phyloP scores from a whole-genome alignment of 2,888 invertebrate species.

The Zaprionus lineosus region DNA sequence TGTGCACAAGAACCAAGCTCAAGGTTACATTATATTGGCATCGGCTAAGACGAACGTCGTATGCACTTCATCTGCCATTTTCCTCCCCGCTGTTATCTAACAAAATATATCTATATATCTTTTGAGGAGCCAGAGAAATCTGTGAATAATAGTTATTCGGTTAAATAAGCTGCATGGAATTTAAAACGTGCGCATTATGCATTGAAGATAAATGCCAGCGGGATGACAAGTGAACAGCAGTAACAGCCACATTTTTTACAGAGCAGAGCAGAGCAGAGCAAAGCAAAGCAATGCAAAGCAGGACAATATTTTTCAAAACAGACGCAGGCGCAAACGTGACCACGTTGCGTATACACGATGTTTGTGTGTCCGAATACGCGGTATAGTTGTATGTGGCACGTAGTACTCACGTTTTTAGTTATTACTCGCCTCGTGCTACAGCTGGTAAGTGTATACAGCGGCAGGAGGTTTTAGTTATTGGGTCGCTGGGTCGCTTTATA shows the following conservation, averaged over 20 bases:
- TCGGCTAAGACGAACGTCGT: neutral
- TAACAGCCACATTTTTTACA: too few species aligned
- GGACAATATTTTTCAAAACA: constrained; percentile 61
- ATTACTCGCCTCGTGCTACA: constrained; percentile 29
- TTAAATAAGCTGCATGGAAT: too few species aligned
- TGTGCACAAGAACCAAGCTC: constrained; percentile 47
- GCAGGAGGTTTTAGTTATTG: constrained; percentile 30
- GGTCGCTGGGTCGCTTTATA: constrained; percentile 44
- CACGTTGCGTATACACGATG: constrained; percentile 50
- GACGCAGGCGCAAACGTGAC: constrained; percentile 60
- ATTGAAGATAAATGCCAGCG: too few species aligned
- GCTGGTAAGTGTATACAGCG: constrained; percentile 19
- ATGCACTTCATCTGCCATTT: constrained; percentile 30
- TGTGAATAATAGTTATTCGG: too few species aligned
- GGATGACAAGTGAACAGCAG: too few species aligned
- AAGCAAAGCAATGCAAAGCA: constrained; percentile 23
- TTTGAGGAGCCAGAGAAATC: too few species aligned
- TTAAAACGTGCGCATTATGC: too few species aligned
- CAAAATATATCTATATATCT: too few species aligned
- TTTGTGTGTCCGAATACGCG: too few species aligned
- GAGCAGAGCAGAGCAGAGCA: too few species aligned
- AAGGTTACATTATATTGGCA: constrained; percentile 27
- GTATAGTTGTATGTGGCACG: constrained; percentile 22
- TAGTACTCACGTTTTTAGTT: constrained; percentile 41
- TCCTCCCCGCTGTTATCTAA: too few species aligned